Evolutionary conservation across 2,113 vertebrate genomes (phyloP).

Genomic region (Tringa solitaria): DNA sequence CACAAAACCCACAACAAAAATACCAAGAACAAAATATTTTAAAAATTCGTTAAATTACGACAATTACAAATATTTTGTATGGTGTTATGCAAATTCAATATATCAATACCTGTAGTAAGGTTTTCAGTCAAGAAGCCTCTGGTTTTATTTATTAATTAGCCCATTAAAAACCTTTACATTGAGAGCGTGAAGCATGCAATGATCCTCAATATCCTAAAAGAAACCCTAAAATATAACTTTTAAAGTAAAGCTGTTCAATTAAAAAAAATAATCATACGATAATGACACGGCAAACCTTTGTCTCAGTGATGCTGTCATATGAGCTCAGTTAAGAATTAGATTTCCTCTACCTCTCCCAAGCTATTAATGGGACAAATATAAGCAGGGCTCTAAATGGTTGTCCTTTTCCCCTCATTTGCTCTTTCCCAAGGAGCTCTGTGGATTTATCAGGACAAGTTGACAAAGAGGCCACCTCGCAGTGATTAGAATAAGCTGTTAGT

Average conservation of each 20-base stretch:
- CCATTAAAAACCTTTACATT: not conserved
- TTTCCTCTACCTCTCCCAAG: not conserved
- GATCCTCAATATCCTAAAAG: not conserved
- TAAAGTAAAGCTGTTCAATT: not conserved
- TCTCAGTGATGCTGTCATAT: not conserved
- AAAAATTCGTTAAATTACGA: not conserved
- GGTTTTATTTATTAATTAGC: not conserved
- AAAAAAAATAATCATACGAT: not conserved
- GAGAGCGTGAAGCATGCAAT: not conserved
- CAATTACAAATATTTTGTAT: not conserved
- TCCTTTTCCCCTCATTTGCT: not conserved
- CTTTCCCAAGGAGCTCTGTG: not conserved
- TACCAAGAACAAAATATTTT: not conserved
- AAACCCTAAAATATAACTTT: not conserved
- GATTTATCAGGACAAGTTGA: not conserved
- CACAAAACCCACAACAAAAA: not conserved
- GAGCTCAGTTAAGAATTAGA: not conserved
- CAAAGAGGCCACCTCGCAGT: not conserved
- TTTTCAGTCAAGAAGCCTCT: not conserved
- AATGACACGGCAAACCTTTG: not conserved
- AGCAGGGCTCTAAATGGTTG: not conserved
- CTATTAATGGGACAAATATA: not conserved
- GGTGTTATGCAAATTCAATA: not conserved
- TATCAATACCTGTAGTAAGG: not conserved
- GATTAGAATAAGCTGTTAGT: not conserved